Percentiles rank a stretch among this genome's conserved stretches.
These are phyloP conservation scores for Dallia pectoralis DNA, from an alignment of 2,797 vertebrate species.

Conservation along the genomic window DNA sequence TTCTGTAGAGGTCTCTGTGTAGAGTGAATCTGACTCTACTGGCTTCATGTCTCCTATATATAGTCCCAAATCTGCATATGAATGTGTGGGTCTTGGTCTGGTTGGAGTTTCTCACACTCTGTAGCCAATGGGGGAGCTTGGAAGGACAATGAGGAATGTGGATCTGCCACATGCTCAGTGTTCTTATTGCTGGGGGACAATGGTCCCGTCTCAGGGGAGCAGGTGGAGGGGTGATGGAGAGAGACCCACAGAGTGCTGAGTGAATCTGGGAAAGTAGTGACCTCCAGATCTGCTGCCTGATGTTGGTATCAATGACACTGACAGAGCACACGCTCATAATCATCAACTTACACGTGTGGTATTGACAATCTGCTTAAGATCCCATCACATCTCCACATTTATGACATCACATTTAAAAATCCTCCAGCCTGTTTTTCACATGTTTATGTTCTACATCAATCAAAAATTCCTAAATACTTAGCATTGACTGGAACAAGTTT, in stretches of 20 bases:
- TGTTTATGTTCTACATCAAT: too few species aligned
- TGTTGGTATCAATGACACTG: too few species aligned
- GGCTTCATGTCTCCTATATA: conserved; percentile 69
- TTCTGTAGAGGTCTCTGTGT: conserved; percentile 21
- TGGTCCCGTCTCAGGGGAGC: conserved; percentile 27
- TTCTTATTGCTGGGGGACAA: conserved; percentile 34
- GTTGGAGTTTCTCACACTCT: conserved; percentile 80
- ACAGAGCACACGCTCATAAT: too few species aligned
- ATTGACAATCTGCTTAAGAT: too few species aligned
- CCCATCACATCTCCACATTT: too few species aligned
- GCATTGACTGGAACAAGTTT: too few species aligned
- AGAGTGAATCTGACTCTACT: conserved; percentile 37
- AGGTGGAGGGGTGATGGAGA: conserved; percentile 35
- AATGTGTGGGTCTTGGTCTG: conserved; percentile 73
- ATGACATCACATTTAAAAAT: too few species aligned
- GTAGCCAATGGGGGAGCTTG: conserved; percentile 69
- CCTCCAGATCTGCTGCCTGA: conserved; percentile 19
- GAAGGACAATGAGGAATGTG: conserved; percentile 28
- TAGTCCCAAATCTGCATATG: conserved; percentile 63
- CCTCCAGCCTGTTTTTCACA: too few species aligned
- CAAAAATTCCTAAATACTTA: too few species aligned
- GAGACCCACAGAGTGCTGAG: conserved; percentile 19
- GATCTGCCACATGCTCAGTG: conserved; percentile 36
- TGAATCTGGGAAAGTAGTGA: conserved; percentile 33
- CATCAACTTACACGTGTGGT: too few species aligned